Percentiles rank a stretch among this genome's conserved stretches.
These are phyloP conservation scores for Mandrillus leucophaeus DNA, from an alignment of 2,113 vertebrate genomes.

Conservation along the genomic window DNA sequence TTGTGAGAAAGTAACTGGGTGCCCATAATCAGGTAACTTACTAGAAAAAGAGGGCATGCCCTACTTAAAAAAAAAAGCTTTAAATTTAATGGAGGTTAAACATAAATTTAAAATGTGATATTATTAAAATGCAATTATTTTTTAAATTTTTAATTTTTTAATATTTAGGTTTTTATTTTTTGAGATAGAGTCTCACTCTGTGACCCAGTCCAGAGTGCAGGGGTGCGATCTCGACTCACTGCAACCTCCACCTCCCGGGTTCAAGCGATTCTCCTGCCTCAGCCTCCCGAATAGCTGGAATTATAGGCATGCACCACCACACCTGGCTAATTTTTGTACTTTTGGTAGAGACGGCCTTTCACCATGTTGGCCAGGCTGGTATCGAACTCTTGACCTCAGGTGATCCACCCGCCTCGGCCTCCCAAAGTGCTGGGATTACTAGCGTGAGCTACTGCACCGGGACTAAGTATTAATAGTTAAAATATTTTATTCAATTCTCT, in stretches of 20 bases:
- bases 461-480: background rate
- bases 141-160: background rate
- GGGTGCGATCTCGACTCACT: background rate
- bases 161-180: background rate
- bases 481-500: background rate
- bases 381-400: background rate
- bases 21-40: background rate
- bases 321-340: background rate
- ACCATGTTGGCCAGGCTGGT: background rate
- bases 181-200: background rate
- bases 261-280: background rate
- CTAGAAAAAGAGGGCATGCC: background rate
- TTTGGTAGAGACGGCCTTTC: background rate
- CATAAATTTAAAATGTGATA: background rate
- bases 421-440: background rate
- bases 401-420: background rate
- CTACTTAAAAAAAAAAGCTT: background rate
- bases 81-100: background rate
- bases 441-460: background rate
- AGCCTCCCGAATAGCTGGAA: background rate
- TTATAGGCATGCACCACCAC: background rate
- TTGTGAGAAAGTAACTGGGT: constrained; percentile 26
- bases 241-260: background rate
- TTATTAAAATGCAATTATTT: background rate
- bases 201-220: background rate